Conservation (phyloP, 2,113 vertebrate species). For the Chionis minor region DNA sequence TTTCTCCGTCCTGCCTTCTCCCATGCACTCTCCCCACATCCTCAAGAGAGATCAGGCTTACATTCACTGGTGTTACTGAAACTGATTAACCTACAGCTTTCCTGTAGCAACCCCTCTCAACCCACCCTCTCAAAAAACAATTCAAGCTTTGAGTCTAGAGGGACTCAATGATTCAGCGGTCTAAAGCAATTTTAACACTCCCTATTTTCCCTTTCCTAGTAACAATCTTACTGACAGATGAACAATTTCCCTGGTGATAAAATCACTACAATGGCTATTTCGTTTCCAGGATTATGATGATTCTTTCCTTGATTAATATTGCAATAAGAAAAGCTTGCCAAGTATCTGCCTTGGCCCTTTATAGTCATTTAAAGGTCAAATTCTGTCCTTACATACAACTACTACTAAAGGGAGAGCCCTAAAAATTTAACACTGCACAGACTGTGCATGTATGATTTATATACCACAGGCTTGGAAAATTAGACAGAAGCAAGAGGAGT, state of each 20-base stretch:
- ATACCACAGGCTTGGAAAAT: background rate
- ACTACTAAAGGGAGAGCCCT: background rate
- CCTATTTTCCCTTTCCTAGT: slow-evolving; percentile 64
- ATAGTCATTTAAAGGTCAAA: slow-evolving; percentile 38
- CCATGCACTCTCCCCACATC: background rate
- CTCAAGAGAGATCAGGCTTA: slow-evolving; percentile 47
- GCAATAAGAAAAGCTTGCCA: slow-evolving; percentile 59
- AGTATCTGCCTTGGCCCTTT: slow-evolving; percentile 44
- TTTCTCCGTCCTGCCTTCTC: slow-evolving; percentile 23
- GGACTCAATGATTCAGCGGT: slow-evolving; percentile 64
- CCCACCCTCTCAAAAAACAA: slow-evolving; percentile 68
- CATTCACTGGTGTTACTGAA: slow-evolving; percentile 46
- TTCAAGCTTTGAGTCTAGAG: slow-evolving; percentile 70
- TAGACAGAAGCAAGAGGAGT: background rate
- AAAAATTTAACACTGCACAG: slow-evolving; percentile 50
- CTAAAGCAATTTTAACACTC: slow-evolving; percentile 72
- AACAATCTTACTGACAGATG: slow-evolving; percentile 69
- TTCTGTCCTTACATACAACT: slow-evolving; percentile 13
- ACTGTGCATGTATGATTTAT: slow-evolving; percentile 30
- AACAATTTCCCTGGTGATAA: slow-evolving; percentile 78
- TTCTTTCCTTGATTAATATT: slow-evolving; percentile 70
- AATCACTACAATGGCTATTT: slow-evolving; percentile 70
- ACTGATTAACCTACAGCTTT: slow-evolving; percentile 70
- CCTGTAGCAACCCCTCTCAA: slow-evolving; percentile 54
- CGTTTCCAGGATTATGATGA: slow-evolving; percentile 69